Evolutionary conservation across 2,113 vertebrate species (phyloP).

Genomic region (Neopipo cinnamomea): DNA sequence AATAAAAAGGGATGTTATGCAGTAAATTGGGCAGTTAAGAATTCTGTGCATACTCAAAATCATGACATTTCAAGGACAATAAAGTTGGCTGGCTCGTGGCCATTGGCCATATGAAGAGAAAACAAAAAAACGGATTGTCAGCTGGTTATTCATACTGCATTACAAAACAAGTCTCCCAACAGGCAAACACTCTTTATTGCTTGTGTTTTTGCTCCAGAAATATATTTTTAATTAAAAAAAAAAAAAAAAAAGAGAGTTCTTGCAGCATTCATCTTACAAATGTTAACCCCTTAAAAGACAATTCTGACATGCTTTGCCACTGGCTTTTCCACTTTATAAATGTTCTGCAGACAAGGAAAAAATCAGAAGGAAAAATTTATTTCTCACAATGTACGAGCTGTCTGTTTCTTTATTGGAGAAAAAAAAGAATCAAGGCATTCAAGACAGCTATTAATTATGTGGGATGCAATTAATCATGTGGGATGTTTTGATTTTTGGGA

Average conservation of each 20-base stretch:
- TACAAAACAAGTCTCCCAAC: conserved; percentile 73
- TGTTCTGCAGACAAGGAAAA: conserved; percentile 31
- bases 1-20: conserved; percentile 75
- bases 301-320: conserved; percentile 48
- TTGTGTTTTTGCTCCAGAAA: conserved; percentile 65
- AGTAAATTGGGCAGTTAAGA: conserved; percentile 74
- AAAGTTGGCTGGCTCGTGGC: conserved; percentile 72
- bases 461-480: neutral
- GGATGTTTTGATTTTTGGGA: conserved; percentile 7
- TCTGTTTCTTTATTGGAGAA: neutral
- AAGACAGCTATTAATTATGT: neutral
- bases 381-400: neutral
- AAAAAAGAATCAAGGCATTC: neutral
- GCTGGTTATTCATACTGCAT: conserved; percentile 69
- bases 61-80: conserved; percentile 76
- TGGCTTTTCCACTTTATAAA: conserved; percentile 53
- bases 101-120: conserved; percentile 65
- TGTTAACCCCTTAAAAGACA: conserved; percentile 64
- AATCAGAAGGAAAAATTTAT: conserved; percentile 46
- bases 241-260: conserved; percentile 10
- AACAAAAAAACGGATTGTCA: conserved; percentile 58
- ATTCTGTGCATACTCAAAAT: conserved; percentile 72
- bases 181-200: conserved; percentile 68
- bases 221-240: conserved; percentile 67
- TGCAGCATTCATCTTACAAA: conserved; percentile 61